phyloP scores from a whole-genome alignment of 2,797 vertebrate genomes.

The Sylvia borin region DNA sequence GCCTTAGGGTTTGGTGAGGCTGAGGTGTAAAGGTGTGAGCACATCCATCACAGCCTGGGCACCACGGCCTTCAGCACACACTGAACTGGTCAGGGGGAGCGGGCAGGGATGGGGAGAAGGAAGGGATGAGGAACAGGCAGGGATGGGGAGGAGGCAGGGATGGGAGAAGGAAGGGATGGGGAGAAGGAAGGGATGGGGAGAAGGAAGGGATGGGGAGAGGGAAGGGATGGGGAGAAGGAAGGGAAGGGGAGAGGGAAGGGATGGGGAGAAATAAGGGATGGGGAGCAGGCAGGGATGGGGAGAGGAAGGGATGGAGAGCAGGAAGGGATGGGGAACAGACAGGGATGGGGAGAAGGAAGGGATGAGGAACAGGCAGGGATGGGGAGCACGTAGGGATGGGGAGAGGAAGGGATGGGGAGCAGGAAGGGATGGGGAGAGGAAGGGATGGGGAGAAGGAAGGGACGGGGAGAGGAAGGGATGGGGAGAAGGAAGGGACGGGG shows the following conservation, averaged over 20 bases:
- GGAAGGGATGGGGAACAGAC: background rate
- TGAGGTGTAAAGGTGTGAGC: slow-evolving; percentile 42
- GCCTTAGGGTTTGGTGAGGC: slow-evolving; percentile 35
- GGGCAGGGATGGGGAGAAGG: background rate
- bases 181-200: background rate
- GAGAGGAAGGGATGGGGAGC: background rate
- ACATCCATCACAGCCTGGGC: background rate
- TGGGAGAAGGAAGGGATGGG: background rate
- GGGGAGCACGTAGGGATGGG: background rate
- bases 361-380: background rate
- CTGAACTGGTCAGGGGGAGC: background rate
- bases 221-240: background rate
- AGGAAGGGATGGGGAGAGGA: background rate
- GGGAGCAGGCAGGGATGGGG: background rate
- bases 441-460: background rate
- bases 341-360: background rate
- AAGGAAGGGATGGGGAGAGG: background rate
- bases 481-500: background rate
- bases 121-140: background rate
- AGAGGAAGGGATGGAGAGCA: background rate
- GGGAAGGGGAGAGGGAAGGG: background rate
- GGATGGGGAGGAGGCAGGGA: background rate
- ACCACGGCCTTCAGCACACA: background rate
- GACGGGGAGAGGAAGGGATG: background rate
- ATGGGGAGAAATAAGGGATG: background rate